A percentile compares a stretch with the other conserved stretches of the same genome.
Conservation (phyloP, 2,888 invertebrate species). For the Melanargia galathea region DNA sequence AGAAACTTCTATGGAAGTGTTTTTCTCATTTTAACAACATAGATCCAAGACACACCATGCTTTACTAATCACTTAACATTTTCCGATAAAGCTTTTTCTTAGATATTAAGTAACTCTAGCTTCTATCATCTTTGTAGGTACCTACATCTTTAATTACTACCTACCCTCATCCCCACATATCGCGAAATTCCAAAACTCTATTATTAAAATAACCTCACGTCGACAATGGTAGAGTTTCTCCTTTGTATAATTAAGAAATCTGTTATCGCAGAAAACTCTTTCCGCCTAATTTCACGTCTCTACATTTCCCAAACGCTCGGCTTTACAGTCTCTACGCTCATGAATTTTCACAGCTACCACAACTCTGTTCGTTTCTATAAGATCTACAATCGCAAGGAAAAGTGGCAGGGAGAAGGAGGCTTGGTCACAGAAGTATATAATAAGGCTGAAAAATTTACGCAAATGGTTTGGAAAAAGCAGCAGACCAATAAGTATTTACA, state of each 20-base stretch:
- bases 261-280: background rate
- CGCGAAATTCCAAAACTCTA: background rate
- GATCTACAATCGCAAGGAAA: no score
- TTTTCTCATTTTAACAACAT: no score
- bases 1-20: background rate
- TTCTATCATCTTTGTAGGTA: background rate
- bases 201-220: background rate
- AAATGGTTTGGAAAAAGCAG: no score
- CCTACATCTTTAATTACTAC: background rate
- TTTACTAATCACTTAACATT: no score
- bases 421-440: no score
- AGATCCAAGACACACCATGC: no score
- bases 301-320: background rate
- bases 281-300: background rate
- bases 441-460: no score
- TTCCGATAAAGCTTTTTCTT: no score
- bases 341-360: background rate
- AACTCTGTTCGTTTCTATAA: no score
- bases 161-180: background rate
- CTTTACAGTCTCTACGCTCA: background rate
- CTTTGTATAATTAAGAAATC: background rate
- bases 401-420: no score
- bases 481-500: no score
- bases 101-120: background rate
- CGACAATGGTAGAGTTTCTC: background rate